Evolutionary conservation across 2,797 vertebrate genomes (phyloP).

Genomic region (Sarcophilus harrisii): DNA sequence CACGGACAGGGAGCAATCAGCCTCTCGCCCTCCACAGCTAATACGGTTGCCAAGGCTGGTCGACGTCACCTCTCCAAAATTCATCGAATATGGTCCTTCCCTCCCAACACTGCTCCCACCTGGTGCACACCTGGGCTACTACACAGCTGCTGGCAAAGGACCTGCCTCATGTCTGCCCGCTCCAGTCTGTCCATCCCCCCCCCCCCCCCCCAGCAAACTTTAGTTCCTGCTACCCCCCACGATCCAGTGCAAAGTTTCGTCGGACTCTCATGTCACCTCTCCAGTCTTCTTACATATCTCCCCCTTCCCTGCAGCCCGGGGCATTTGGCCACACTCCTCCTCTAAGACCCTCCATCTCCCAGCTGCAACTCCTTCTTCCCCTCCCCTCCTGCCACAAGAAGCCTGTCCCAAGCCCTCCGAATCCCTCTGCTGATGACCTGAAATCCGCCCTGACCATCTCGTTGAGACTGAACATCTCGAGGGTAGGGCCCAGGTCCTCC

Average conservation of each 20-base stretch:
- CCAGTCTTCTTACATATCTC: background rate
- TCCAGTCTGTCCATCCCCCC: background rate
- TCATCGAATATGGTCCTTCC: accelerated
- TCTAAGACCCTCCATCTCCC: background rate
- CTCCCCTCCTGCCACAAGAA: background rate
- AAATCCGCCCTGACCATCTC: background rate
- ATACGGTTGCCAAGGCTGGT: background rate
- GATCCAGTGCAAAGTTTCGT: background rate
- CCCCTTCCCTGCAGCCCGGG: background rate
- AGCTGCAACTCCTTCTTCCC: background rate
- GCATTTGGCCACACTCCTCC: background rate
- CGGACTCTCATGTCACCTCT: too few species aligned
- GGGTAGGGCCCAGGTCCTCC: background rate
- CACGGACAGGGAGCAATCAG: background rate
- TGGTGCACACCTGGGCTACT: too few species aligned
- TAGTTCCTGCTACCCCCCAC: background rate
- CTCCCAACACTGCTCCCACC: background rate
- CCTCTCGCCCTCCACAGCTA: too few species aligned
- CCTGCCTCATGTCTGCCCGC: background rate
- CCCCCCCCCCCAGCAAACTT: too few species aligned
- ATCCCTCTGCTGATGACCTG: background rate
- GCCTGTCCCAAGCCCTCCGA: background rate
- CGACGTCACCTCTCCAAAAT: background rate
- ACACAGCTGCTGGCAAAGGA: too few species aligned
- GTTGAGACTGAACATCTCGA: background rate